Evolutionary conservation across 2,797 vertebrate species (phyloP).

Genomic region (Falco novaeseelandiae): DNA sequence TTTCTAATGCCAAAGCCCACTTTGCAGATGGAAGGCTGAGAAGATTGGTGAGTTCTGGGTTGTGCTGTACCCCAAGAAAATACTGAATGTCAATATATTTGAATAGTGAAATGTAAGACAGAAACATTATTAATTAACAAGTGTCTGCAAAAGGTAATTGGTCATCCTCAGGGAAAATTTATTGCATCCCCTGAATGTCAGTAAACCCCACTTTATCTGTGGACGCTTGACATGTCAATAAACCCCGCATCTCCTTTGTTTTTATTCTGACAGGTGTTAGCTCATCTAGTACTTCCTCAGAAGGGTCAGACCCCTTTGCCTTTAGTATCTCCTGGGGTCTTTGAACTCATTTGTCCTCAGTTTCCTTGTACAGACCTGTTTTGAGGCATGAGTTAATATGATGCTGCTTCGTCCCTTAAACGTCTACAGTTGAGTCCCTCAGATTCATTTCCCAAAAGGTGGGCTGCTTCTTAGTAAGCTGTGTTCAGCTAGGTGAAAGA

Average conservation of each 20-base stretch:
- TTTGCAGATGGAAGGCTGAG: not conserved
- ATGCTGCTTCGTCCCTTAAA: not conserved
- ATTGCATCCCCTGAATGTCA: not conserved
- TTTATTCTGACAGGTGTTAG: not conserved
- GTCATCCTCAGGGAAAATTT: not conserved
- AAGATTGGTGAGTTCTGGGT: not conserved
- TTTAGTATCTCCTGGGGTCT: not conserved
- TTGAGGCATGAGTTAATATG: not conserved
- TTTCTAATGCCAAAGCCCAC: not conserved
- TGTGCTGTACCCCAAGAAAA: not conserved
- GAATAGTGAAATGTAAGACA: not conserved
- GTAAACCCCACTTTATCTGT: not conserved
- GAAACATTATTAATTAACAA: not conserved
- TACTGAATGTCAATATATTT: not conserved
- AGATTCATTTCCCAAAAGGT: not conserved
- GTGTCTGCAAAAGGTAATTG: not conserved
- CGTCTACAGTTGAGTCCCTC: not conserved
- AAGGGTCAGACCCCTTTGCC: not conserved
- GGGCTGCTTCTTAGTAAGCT: not conserved
- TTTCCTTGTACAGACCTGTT: not conserved
- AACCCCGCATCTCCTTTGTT: not conserved
- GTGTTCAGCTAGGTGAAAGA: not conserved
- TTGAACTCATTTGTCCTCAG: not conserved
- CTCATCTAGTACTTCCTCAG: not conserved
- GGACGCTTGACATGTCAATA: not conserved